phyloP scores from a whole-genome alignment of 1,140 invertebrate genomes.

The Acromyrmex heyeri region DNA sequence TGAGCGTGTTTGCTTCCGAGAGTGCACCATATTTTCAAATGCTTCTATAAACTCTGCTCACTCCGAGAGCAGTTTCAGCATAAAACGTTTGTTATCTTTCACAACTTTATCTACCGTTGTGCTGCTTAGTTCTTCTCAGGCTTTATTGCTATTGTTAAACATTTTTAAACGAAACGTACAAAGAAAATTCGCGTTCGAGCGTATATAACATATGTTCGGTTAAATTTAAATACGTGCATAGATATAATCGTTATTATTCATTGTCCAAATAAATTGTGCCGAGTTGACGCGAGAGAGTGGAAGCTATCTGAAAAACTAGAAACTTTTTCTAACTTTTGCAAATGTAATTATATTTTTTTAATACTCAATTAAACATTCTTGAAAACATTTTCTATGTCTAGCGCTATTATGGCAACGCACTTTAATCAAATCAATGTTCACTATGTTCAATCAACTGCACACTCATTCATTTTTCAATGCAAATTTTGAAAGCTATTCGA shows the following conservation, averaged over 20 bases:
- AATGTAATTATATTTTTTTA: slow-evolving; percentile 8
- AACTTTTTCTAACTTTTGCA: neutral
- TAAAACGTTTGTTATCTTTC: slow-evolving; percentile 60
- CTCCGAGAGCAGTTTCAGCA: slow-evolving; percentile 38
- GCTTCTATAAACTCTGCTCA: slow-evolving; percentile 58
- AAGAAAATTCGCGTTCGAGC: neutral
- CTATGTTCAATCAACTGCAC: neutral
- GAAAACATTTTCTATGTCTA: neutral
- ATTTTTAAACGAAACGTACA: slow-evolving; percentile 23
- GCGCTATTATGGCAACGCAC: neutral
- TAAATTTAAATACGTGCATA: slow-evolving; percentile 2
- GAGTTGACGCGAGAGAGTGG: neutral
- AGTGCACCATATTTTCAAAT: slow-evolving; percentile 64
- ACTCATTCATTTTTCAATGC: slow-evolving; percentile 1
- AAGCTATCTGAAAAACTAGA: neutral
- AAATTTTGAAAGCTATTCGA: slow-evolving; percentile 18
- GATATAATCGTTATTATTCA: neutral
- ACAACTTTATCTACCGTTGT: slow-evolving; percentile 37
- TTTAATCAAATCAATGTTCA: slow-evolving; percentile 13
- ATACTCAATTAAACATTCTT: neutral
- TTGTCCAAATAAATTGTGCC: neutral
- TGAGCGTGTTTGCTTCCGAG: slow-evolving; percentile 58
- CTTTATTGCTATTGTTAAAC: slow-evolving; percentile 56
- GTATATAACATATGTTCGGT: neutral
- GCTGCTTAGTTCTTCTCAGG: slow-evolving; percentile 26